phyloP scores from a whole-genome alignment of 2,888 invertebrate genomes.

The Tortrix viridana region DNA sequence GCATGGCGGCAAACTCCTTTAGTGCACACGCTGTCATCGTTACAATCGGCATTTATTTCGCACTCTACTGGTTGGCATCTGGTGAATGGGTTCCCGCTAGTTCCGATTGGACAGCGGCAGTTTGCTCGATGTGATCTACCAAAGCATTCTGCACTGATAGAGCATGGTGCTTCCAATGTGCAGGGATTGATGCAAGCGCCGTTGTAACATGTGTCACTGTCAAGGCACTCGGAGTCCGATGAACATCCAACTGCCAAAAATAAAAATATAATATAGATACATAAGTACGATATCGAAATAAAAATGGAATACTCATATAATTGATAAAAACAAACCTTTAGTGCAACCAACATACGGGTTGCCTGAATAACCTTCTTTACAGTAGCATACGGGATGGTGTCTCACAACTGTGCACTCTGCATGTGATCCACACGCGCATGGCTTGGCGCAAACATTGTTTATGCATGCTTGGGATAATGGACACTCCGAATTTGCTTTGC shows the following conservation, averaged over 20 bases:
- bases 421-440: slow-evolving; percentile 93
- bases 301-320: neutral
- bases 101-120: slow-evolving; percentile 91
- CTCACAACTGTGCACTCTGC: slow-evolving; percentile 92
- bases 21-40: slow-evolving; percentile 89
- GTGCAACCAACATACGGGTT: slow-evolving; percentile 92
- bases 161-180: slow-evolving; percentile 90
- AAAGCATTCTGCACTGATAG: slow-evolving; percentile 92
- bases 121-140: slow-evolving; percentile 91
- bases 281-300: too few relatives aligned
- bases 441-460: slow-evolving; percentile 90
- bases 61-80: slow-evolving; percentile 92
- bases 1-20: slow-evolving; percentile 91
- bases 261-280: neutral
- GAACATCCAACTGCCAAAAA: slow-evolving; percentile 89
- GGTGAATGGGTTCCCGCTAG: slow-evolving; percentile 91
- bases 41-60: slow-evolving; percentile 91
- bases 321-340: slow-evolving; percentile 81
- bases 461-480: slow-evolving; percentile 92
- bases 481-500: slow-evolving; percentile 92
- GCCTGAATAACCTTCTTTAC: slow-evolving; percentile 92
- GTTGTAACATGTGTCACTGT: slow-evolving; percentile 92
- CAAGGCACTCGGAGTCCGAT: slow-evolving; percentile 91
- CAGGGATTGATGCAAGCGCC: slow-evolving; percentile 93
- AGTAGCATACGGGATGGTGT: slow-evolving; percentile 94